These are phyloP conservation scores for Parus major DNA, from an alignment of 2,113 vertebrate species.

Conservation along the genomic window DNA sequence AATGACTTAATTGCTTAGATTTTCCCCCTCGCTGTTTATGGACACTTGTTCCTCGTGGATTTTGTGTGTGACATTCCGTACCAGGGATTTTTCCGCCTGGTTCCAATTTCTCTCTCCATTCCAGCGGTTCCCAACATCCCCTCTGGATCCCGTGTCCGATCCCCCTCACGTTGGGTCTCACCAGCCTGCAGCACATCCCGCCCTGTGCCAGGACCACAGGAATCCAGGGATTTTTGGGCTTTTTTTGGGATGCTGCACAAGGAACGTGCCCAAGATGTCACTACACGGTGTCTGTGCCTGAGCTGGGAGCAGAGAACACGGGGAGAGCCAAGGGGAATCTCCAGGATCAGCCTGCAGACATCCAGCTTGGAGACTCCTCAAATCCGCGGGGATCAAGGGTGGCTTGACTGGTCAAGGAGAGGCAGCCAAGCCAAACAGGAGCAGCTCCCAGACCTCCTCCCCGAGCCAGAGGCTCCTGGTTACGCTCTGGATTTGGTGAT, in stretches of 20 bases:
- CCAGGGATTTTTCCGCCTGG: accelerated
- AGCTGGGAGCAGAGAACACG: not conserved
- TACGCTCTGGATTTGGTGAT: accelerated
- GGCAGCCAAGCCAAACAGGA: not conserved
- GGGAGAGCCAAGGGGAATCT: not conserved
- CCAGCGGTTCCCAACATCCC: not conserved
- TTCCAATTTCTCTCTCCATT: not conserved
- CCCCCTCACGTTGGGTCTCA: not conserved
- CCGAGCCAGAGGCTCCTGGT: not conserved
- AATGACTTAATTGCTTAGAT: slow-evolving; percentile 40
- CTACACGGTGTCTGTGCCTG: accelerated
- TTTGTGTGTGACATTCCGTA: not conserved
- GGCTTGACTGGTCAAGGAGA: not conserved
- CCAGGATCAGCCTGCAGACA: not conserved
- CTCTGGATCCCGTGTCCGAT: not conserved
- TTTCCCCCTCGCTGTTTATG: not conserved
- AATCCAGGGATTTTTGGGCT: accelerated
- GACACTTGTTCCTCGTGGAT: not conserved
- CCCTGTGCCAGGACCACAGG: accelerated
- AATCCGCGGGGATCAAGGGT: not conserved
- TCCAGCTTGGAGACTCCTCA: not conserved
- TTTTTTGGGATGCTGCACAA: accelerated
- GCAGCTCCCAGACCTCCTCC: not conserved
- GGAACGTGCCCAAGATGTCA: accelerated
- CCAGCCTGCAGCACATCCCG: not conserved